Evolutionary conservation across 2,888 invertebrate species (phyloP).

Genomic region (Drosophila helvetica): DNA sequence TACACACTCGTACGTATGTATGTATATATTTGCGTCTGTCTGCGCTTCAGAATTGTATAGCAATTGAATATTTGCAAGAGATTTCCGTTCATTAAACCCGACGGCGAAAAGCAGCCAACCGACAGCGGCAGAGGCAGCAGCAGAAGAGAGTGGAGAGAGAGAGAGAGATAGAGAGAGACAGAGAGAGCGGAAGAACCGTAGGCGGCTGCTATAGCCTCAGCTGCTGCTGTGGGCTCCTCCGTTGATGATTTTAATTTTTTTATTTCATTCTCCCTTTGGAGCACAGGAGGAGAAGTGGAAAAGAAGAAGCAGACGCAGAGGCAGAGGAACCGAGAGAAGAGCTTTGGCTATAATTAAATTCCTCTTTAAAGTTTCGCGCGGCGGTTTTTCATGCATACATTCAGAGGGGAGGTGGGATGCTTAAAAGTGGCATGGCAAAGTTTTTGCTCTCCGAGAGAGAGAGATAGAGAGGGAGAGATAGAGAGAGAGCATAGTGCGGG

Average conservation of each 20-base stretch:
- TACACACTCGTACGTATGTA: too few relatives aligned
- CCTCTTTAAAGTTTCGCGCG: slow-evolving; percentile 62
- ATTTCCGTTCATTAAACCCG: slow-evolving; percentile 82
- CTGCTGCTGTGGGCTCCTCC: slow-evolving; percentile 1
- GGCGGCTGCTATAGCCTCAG: slow-evolving; percentile 52
- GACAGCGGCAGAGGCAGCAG: slow-evolving; percentile 24
- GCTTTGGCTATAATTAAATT: slow-evolving; percentile 70
- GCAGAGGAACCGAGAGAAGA: slow-evolving; percentile 4
- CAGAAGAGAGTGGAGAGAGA: slow-evolving; percentile 3
- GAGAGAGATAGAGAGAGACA: slow-evolving; percentile 4
- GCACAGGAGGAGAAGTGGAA: slow-evolving; percentile 1
- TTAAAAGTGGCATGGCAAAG: background rate
- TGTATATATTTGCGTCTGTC: slow-evolving; percentile 50
- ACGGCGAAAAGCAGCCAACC: slow-evolving; percentile 68
- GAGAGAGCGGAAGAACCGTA: slow-evolving; percentile 61
- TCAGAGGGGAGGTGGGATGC: background rate
- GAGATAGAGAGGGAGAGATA: too few relatives aligned
- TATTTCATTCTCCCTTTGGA: slow-evolving; percentile 31
- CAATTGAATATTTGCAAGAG: slow-evolving; percentile 80
- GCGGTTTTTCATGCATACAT: slow-evolving; percentile 20
- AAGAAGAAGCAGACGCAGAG: slow-evolving; percentile 1
- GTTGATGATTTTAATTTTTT: slow-evolving; percentile 44
- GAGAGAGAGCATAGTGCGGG: background rate
- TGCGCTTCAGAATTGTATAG: slow-evolving; percentile 70
- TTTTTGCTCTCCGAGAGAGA: background rate